phyloP scores from a whole-genome alignment of 2,113 vertebrate species.

The Larimichthys crocea region DNA sequence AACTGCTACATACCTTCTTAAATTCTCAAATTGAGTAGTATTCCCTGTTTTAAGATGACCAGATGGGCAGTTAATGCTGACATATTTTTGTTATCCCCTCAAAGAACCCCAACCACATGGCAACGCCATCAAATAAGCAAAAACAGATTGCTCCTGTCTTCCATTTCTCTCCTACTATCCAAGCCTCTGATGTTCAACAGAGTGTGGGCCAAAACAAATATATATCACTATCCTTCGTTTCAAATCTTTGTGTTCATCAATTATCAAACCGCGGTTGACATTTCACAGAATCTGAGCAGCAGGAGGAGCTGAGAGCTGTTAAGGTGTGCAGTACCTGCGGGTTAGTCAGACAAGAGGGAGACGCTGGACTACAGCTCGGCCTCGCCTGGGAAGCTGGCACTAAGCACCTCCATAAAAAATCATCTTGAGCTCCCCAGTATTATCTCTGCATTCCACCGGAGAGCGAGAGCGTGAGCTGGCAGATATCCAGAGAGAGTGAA shows the following conservation, averaged over 20 bases:
- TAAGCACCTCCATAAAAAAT: slow-evolving; percentile 59
- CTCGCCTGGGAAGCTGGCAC: slow-evolving; percentile 58
- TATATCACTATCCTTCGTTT: neutral
- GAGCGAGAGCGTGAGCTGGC: slow-evolving; percentile 58
- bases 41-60: slow-evolving; percentile 44
- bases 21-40: slow-evolving; percentile 45
- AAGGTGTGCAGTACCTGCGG: neutral
- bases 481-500: slow-evolving; percentile 61
- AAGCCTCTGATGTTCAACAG: slow-evolving; percentile 20
- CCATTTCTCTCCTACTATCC: slow-evolving; percentile 16
- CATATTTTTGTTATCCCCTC: slow-evolving; percentile 63
- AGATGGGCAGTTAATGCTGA: slow-evolving; percentile 65
- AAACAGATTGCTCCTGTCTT: slow-evolving; percentile 52
- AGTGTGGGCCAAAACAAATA: slow-evolving; percentile 1
- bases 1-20: slow-evolving; percentile 28
- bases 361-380: slow-evolving; percentile 6
- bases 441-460: slow-evolving; percentile 71
- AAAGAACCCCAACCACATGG: slow-evolving; percentile 62
- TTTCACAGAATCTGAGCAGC: slow-evolving; percentile 33
- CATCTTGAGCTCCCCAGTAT: slow-evolving; percentile 53
- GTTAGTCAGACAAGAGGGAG: slow-evolving; percentile 42
- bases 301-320: slow-evolving; percentile 17
- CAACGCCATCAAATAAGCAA: slow-evolving; percentile 52
- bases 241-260: slow-evolving; percentile 1
- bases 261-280: slow-evolving; percentile 6